A percentile compares a stretch with the other conserved stretches of the same genome.
Conservation (phyloP, 1,140 invertebrate species). For the Diprion similis region DNA sequence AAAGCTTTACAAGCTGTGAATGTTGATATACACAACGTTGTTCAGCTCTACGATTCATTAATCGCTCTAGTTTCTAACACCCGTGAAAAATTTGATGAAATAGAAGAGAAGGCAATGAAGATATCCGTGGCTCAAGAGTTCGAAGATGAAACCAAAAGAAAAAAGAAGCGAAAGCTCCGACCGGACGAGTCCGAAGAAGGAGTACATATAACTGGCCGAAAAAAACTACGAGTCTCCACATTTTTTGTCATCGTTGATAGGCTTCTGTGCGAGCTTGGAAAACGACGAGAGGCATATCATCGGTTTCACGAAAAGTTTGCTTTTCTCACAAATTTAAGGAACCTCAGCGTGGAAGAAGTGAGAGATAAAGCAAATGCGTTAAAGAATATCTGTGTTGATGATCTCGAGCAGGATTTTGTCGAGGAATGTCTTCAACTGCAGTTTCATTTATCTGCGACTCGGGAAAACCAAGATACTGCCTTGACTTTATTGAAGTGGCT, state of each 20-base stretch:
- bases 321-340: slow-evolving; percentile 30
- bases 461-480: not conserved
- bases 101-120: slow-evolving; percentile 25
- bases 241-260: slow-evolving; percentile 32
- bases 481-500: slow-evolving; percentile 21
- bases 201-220: slow-evolving; percentile 24
- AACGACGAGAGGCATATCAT: slow-evolving; percentile 27
- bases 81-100: slow-evolving; percentile 26
- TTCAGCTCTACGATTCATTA: slow-evolving; percentile 27
- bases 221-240: slow-evolving; percentile 30
- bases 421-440: slow-evolving; percentile 24
- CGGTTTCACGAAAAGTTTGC: slow-evolving; percentile 31
- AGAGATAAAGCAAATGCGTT: slow-evolving; percentile 23
- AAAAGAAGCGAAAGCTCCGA: slow-evolving; percentile 27
- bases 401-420: slow-evolving; percentile 21
- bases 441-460: slow-evolving; percentile 18
- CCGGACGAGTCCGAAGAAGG: slow-evolving; percentile 21
- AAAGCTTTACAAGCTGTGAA: slow-evolving; percentile 27
- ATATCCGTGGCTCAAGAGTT: slow-evolving; percentile 26
- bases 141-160: slow-evolving; percentile 23
- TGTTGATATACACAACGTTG: slow-evolving; percentile 16
- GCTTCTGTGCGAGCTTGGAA: slow-evolving; percentile 26
- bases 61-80: slow-evolving; percentile 15
- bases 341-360: slow-evolving; percentile 23
- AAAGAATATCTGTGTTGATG: slow-evolving; percentile 12